A percentile compares a stretch with the other conserved stretches of the same genome.
These are phyloP conservation scores for Syngnathus floridae DNA, from an alignment of 2,113 vertebrate species.

Conservation along the genomic window DNA sequence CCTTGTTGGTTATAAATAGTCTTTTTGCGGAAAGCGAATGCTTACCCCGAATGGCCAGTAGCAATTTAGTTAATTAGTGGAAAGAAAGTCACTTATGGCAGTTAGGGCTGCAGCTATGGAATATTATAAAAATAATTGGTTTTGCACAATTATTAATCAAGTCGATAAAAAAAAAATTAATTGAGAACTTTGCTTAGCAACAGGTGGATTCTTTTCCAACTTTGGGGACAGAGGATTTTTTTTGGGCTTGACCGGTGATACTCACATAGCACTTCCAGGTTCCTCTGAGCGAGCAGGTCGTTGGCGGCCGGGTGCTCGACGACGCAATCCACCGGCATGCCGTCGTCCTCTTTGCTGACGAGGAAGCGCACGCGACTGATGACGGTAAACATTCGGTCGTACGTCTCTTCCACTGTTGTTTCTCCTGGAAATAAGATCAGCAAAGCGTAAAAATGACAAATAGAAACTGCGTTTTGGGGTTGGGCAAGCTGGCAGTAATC, in stretches of 20 bases:
- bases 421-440: slow-evolving; percentile 66
- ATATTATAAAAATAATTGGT: no score
- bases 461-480: slow-evolving; percentile 32
- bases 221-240: no score
- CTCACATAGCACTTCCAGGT: slow-evolving; percentile 96
- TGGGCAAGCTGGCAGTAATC: slow-evolving; percentile 64
- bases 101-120: no score
- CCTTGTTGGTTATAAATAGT: neutral
- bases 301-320: slow-evolving; percentile 94
- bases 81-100: neutral
- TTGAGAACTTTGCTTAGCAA: neutral
- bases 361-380: slow-evolving; percentile 84
- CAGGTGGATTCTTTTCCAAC: neutral
- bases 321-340: slow-evolving; percentile 86
- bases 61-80: neutral
- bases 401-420: slow-evolving; percentile 83
- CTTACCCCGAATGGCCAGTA: neutral
- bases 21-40: neutral
- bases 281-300: slow-evolving; percentile 89
- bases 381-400: slow-evolving; percentile 90
- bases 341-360: slow-evolving; percentile 89
- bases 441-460: no score
- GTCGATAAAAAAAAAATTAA: no score
- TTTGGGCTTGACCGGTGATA: slow-evolving; percentile 28
- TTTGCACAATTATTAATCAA: no score